phyloP scores from a whole-genome alignment of 2,888 invertebrate genomes.

The Rhagium mordax region DNA sequence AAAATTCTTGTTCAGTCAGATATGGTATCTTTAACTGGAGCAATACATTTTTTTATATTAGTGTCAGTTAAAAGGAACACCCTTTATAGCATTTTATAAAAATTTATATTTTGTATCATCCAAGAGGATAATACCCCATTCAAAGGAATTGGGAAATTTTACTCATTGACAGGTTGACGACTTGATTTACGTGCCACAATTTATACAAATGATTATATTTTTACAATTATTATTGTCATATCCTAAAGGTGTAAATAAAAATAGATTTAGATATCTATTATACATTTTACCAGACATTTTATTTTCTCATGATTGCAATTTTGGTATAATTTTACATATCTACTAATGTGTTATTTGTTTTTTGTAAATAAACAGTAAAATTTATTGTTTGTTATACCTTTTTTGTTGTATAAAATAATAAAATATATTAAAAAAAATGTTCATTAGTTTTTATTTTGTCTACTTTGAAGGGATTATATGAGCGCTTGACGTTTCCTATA shows the following conservation, averaged over 20 bases:
- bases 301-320: background rate
- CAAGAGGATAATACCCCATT: no score
- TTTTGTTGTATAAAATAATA: slow-evolving; percentile 21
- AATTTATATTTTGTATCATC: background rate
- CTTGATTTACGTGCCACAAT: background rate
- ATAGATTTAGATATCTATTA: background rate
- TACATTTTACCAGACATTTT: no score
- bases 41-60: no score
- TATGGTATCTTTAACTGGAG: no score
- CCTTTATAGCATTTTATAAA: no score
- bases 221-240: background rate
- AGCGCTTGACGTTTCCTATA: no score
- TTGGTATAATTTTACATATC: background rate
- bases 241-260: background rate
- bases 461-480: background rate
- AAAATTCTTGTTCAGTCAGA: no score
- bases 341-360: slow-evolving; percentile 16
- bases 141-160: background rate
- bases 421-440: background rate
- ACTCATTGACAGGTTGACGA: background rate
- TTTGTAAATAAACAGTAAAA: background rate
- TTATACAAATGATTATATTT: background rate
- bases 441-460: slow-evolving; percentile 4
- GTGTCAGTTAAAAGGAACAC: no score
- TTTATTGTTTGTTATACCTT: slow-evolving; percentile 1